phyloP scores from a whole-genome alignment of 2,113 vertebrate genomes.

The Leptobrachium leishanense region DNA sequence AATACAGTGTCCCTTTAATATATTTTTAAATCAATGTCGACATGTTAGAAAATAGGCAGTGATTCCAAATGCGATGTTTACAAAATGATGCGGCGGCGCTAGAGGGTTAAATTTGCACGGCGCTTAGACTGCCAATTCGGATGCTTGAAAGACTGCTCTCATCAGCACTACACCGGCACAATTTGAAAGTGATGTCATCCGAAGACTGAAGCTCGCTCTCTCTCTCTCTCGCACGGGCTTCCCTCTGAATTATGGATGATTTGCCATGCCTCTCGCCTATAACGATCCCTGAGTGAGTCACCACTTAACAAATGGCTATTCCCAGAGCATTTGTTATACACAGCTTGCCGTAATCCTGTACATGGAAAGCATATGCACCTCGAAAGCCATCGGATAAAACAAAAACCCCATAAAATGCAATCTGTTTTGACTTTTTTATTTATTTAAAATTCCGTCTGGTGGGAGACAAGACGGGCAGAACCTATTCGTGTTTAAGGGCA shows the following conservation, averaged over 20 bases:
- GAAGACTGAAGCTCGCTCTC: slow-evolving; percentile 8
- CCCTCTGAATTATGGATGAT: slow-evolving; percentile 45
- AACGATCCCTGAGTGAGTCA: slow-evolving; percentile 39
- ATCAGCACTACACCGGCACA: slow-evolving; percentile 2
- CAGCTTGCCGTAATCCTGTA: slow-evolving; percentile 10
- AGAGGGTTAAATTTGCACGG: too few species aligned
- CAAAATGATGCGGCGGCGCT: too few species aligned
- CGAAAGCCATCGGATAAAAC: slow-evolving; percentile 11
- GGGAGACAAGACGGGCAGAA: neutral
- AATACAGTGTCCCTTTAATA: too few species aligned
- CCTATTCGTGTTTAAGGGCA: neutral
- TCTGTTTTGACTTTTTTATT: neutral
- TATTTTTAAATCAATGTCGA: too few species aligned
- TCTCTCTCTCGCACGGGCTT: slow-evolving; percentile 9
- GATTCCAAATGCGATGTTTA: too few species aligned
- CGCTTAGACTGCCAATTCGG: slow-evolving; percentile 8
- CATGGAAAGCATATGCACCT: slow-evolving; percentile 16
- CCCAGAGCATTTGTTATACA: slow-evolving; percentile 44
- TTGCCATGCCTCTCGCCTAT: slow-evolving; percentile 19
- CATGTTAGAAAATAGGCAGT: too few species aligned
- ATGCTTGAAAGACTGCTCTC: slow-evolving; percentile 19
- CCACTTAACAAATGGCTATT: slow-evolving; percentile 45
- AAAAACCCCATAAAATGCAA: slow-evolving; percentile 7
- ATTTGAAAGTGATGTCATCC: slow-evolving; percentile 30
- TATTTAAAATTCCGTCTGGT: neutral